phyloP scores from a whole-genome alignment of 2,113 vertebrate genomes.

The Fulica atra region DNA sequence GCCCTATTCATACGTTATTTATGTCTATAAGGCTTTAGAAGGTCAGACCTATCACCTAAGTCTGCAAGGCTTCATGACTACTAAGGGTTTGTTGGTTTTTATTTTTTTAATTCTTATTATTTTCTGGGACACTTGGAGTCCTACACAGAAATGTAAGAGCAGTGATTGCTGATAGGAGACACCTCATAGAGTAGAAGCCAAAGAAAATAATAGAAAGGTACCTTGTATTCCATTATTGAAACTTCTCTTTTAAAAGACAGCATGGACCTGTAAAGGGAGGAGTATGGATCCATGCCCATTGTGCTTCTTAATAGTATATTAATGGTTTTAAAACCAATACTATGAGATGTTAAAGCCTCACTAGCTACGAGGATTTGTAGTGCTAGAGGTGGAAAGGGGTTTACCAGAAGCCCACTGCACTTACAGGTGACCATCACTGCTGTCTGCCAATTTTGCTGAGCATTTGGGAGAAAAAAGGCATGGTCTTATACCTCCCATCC shows the following conservation, averaged over 20 bases:
- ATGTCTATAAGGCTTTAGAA: background rate
- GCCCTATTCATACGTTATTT: conserved; percentile 1
- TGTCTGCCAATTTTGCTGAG: background rate
- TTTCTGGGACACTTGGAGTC: background rate
- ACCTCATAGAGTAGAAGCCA: background rate
- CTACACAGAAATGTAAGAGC: background rate
- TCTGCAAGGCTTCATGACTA: background rate
- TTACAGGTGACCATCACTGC: background rate
- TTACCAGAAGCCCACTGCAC: background rate
- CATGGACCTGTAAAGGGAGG: background rate
- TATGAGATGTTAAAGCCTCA: background rate
- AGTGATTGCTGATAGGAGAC: background rate
- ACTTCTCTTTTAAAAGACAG: background rate
- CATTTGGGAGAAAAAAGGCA: background rate
- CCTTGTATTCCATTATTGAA: background rate
- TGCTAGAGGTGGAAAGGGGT: background rate
- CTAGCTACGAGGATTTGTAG: background rate
- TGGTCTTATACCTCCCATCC: background rate
- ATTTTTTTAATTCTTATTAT: background rate
- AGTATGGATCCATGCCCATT: background rate
- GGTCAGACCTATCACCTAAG: background rate
- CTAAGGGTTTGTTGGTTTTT: background rate
- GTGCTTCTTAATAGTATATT: background rate
- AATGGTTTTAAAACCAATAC: background rate
- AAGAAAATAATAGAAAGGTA: background rate